A percentile compares a stretch with the other conserved stretches of the same genome.
Conservation (phyloP, 2,113 vertebrate species). For the Ptychochromis oligacanthus region DNA sequence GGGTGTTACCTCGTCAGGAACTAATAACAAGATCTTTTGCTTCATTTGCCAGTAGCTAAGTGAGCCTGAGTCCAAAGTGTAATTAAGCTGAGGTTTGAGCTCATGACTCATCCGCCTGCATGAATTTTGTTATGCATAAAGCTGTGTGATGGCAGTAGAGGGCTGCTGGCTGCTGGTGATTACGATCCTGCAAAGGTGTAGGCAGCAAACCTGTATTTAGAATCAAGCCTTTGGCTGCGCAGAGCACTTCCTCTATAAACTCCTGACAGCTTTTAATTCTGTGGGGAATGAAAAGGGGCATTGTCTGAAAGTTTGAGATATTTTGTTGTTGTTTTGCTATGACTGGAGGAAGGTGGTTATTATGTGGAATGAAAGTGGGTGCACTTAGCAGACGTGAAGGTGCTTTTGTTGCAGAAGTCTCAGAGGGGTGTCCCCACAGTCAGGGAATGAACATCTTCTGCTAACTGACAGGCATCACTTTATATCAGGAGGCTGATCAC, state of each 20-base stretch:
- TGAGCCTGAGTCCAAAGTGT: conserved; percentile 43
- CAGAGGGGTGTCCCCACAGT: background rate
- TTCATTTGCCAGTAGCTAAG: conserved; percentile 48
- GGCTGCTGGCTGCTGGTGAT: conserved; percentile 38
- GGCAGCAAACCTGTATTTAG: conserved; percentile 47
- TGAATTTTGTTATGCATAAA: conserved; percentile 34
- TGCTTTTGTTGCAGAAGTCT: conserved; percentile 21
- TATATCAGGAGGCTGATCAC: conserved; percentile 63
- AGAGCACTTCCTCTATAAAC: conserved; percentile 27
- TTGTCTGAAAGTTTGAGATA: conserved; percentile 29
- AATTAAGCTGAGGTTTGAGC: conserved; percentile 58
- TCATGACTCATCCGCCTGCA: conserved; percentile 43
- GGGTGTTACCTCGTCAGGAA: background rate
- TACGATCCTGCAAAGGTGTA: conserved; percentile 21
- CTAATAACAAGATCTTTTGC: conserved; percentile 42
- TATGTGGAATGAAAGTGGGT: conserved; percentile 18
- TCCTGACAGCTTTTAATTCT: conserved; percentile 24
- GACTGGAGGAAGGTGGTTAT: conserved; percentile 22
- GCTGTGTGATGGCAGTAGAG: conserved; percentile 6
- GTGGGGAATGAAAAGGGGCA: conserved; percentile 24
- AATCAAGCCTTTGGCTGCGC: conserved; percentile 39
- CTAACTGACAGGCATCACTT: conserved; percentile 67
- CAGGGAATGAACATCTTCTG: conserved; percentile 19
- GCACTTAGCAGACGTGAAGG: background rate
- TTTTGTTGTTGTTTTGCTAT: conserved; percentile 18